Evolutionary conservation across 2,888 invertebrate species (phyloP), one percentile per base, ranked within the genome.

Genomic region (Torymus texanus): DNA sequence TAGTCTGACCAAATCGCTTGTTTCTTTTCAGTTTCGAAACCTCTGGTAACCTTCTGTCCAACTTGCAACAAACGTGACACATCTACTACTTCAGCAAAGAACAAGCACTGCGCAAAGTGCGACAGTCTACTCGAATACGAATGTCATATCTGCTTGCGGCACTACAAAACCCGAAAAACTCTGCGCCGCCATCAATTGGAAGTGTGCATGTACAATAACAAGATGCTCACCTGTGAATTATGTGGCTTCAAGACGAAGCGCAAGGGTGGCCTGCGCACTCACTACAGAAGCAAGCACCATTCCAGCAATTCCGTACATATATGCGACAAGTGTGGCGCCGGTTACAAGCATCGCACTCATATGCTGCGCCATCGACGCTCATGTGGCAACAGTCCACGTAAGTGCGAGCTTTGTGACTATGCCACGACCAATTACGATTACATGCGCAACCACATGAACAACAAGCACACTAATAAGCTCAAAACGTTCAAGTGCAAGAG

Each of bases 81-180:
- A 3, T 5, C 29, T 5, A 29, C 29, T 29, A 29, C 29, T 5
- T 2, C 5, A 0, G 5, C 4, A 29, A 29, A 5, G 29, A 29
- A 29, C 29, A 29, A 3, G 29, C 29, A 3, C 2, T 29, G 29
- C 4, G 4, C 29, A 29, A 5, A 29, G 29, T 29, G 29, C 29
- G 29, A 29, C 29, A 29, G 3, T 29, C 4, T 5, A 5, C 29
- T 29, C 29, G 29, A 29, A 3, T 29, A 5, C 5, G 29, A 29
- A 5, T 29, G 29, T 5, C 29, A 29, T 5, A 29, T 29, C 29
- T 29, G 29, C 29, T 5, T 5, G 5, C 29, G 29, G 2, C 4
- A 29, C 3, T 93, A 93, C 86, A 92, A 92, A 72, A 92, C 92
- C 87, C 92, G 92, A 84, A 92, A 93, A 3, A 93, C 93, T 75